Base-by-base conservation (phyloP, 92 coral and sea anemone genomes). In the Micromussa lordhowensis region DNA sequence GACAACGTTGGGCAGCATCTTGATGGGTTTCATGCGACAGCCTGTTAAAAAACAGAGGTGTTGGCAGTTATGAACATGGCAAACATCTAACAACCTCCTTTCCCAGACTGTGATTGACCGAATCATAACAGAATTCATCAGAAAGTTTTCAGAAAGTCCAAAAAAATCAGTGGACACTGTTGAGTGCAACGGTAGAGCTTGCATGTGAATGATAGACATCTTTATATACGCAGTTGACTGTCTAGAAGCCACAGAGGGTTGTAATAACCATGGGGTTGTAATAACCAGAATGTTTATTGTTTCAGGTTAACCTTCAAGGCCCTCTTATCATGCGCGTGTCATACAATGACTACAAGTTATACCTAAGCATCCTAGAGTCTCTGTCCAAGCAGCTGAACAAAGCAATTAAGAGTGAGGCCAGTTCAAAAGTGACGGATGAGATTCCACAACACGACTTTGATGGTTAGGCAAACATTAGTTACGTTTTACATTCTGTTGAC, bases 311-410 rank as follows among this genome's bases (percentile, higher is more conserved):
- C 81, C 93, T 95, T n/a, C 98, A 94, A 78, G 85, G 93, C 5
- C 92, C 98, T 1, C 86, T 98, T 28, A 98, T 92, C 81, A 98
- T 98, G 99, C 91, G 99, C 79, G 96, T 98, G 53, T 98, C 99
- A 13, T 98, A 98, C 82, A 94, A 93, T 59, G 99, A 98, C 92
- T 98, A 98, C 84, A 98, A 98, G 54, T 87, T 98, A 80, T 98
- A 93, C 80, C 96, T 94, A 9, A 93, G 94, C 34, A 96, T 98
- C 70, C 88, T 93, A 53, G 99, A 98, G 84, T 96, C 99, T 28
- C 93, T 98, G 38, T 96, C 98, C 40, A 93, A 94, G 77, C 99
- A 98, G 57, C 93, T 98, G 58, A 94, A 96, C 91, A 98, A 93
- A 59, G 99, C 99, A 24, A 96, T 98, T 64, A 94, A 98, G 75